These are phyloP conservation scores for Myopa testacea DNA, from an alignment of 2,888 invertebrate species.

Conservation along the genomic window DNA sequence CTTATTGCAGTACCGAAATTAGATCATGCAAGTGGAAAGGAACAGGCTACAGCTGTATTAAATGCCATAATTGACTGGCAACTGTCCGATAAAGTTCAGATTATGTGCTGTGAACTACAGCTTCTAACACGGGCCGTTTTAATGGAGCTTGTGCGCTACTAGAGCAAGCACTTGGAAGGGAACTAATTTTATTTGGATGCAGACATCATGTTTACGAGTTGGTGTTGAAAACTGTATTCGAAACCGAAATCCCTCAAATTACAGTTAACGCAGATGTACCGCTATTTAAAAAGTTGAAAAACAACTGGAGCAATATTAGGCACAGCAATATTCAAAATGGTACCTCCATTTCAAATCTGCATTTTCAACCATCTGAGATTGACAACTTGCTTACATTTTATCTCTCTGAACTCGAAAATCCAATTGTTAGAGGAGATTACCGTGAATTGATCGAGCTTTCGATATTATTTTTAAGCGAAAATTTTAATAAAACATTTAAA, in stretches of 20 bases:
- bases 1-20: constrained; percentile 54
- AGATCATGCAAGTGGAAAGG: constrained; percentile 49
- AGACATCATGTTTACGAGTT: not conserved
- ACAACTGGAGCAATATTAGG: constrained; percentile 19
- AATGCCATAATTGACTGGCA: constrained; percentile 46
- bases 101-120: not conserved
- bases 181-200: not conserved
- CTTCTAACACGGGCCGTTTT: too few relatives aligned
- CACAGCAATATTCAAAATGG: constrained; percentile 28
- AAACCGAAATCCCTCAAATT: constrained; percentile 22
- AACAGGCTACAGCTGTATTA: constrained; percentile 50
- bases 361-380: not conserved
- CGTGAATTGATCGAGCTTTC: constrained; percentile 32
- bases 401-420: constrained; percentile 30
- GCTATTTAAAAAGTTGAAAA: constrained; percentile 25
- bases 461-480: constrained; percentile 34
- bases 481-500: constrained; percentile 38
- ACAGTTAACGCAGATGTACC: constrained; percentile 20
- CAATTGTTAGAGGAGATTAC: constrained; percentile 27
- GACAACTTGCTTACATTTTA: constrained; percentile 2
- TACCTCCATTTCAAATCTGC: constrained; percentile 4
- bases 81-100: constrained; percentile 18
- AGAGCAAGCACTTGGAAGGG: not conserved
- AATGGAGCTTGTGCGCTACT: not conserved
- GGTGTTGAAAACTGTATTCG: constrained; percentile 19